phyloP scores from a whole-genome alignment of 2,113 vertebrate genomes.

The Gila orcuttii region DNA sequence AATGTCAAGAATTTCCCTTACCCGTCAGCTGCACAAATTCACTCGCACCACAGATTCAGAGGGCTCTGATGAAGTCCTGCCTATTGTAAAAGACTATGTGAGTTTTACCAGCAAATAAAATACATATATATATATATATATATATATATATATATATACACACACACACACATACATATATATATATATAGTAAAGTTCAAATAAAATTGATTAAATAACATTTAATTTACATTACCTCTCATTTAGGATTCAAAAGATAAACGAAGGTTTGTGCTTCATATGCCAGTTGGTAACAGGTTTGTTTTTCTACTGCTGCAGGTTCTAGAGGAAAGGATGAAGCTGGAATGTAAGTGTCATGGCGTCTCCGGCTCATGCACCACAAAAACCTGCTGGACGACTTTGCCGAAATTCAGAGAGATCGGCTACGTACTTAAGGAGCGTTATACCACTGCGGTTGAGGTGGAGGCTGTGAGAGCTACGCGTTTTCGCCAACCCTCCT shows the following conservation, averaged over 20 bases:
- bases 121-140: too few relatives aligned
- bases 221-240: too few relatives aligned
- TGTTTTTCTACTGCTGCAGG: conserved; percentile 68
- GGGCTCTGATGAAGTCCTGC: conserved; percentile 44
- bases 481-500: conserved; percentile 92
- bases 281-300: neutral
- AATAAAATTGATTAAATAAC: too few relatives aligned
- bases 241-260: too few relatives aligned
- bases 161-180: too few relatives aligned
- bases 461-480: conserved; percentile 94
- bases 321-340: conserved; percentile 94
- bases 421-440: conserved; percentile 93
- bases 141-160: too few relatives aligned
- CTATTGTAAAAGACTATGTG: conserved; percentile 16
- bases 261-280: too few relatives aligned
- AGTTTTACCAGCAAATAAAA: neutral
- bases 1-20: conserved; percentile 59
- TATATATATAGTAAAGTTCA: too few relatives aligned
- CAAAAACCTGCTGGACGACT: conserved; percentile 98
- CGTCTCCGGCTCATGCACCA: conserved; percentile 96
- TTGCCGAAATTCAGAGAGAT: conserved; percentile 96
- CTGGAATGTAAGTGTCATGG: conserved; percentile 97
- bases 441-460: conserved; percentile 89
- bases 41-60: conserved; percentile 50
- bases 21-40: conserved; percentile 50